Evolutionary conservation across 2,888 invertebrate species (phyloP).

Genomic region (Phyllotreta striolata): DNA sequence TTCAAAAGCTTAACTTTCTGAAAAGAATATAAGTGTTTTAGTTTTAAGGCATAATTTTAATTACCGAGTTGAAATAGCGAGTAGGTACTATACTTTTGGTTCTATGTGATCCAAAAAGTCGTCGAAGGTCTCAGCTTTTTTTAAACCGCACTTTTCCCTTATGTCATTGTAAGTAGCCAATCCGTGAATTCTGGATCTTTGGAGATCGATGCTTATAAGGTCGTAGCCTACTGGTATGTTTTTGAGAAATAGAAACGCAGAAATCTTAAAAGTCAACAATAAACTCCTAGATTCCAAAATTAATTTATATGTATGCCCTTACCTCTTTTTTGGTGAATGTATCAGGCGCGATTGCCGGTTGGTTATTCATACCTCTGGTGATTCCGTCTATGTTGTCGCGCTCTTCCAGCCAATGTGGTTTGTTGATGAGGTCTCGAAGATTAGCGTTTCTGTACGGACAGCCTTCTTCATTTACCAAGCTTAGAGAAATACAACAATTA

Average conservation of each 20-base stretch:
- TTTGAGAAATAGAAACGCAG: neutral
- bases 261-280: slow-evolving; percentile 32
- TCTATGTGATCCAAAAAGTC: slow-evolving; percentile 73
- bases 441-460: slow-evolving; percentile 55
- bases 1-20: too few relatives aligned
- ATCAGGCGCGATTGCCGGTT: slow-evolving; percentile 78
- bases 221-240: slow-evolving; percentile 78
- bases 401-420: slow-evolving; percentile 54
- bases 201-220: slow-evolving; percentile 81
- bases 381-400: slow-evolving; percentile 73
- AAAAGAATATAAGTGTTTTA: too few relatives aligned
- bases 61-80: too few relatives aligned
- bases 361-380: slow-evolving; percentile 77
- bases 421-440: neutral
- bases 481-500: slow-evolving; percentile 51
- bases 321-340: slow-evolving; percentile 79
- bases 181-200: slow-evolving; percentile 86
- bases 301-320: too few relatives aligned
- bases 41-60: too few relatives aligned
- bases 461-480: slow-evolving; percentile 67
- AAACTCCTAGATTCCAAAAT: too few relatives aligned
- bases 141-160: slow-evolving; percentile 76
- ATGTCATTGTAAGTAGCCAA: slow-evolving; percentile 79
- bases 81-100: too few relatives aligned
- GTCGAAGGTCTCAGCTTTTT: slow-evolving; percentile 71